phyloP scores from a whole-genome alignment of 1,140 invertebrate species.

The Aphaenogaster rudis region DNA sequence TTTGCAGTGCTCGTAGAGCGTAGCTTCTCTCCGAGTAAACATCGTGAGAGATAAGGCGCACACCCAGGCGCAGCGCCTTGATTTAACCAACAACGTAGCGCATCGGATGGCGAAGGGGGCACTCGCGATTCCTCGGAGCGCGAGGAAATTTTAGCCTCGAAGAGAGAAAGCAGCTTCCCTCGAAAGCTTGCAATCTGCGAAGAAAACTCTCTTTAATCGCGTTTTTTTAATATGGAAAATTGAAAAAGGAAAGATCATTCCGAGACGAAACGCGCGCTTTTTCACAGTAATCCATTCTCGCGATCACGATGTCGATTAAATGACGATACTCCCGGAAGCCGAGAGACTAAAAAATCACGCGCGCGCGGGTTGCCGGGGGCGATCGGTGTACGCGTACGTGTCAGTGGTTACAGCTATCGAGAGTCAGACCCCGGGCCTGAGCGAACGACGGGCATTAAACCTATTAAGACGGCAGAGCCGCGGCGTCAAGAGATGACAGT shows the following conservation, averaged over 20 bases:
- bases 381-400: slow-evolving; percentile 55
- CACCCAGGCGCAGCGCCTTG: slow-evolving; percentile 49
- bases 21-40: slow-evolving; percentile 76
- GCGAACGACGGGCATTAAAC: slow-evolving; percentile 81
- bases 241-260: background rate
- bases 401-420: slow-evolving; percentile 58
- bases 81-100: slow-evolving; percentile 47
- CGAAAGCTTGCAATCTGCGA: background rate
- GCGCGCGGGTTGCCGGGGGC: background rate
- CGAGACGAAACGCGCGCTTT: background rate
- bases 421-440: slow-evolving; percentile 68
- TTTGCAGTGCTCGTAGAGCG: slow-evolving; percentile 71
- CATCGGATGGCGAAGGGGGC: background rate
- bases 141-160: background rate
- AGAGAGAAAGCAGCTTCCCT: background rate
- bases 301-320: slow-evolving; percentile 26
- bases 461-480: slow-evolving; percentile 81
- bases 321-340: slow-evolving; percentile 27
- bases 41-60: slow-evolving; percentile 70
- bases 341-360: slow-evolving; percentile 32
- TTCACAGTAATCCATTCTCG: background rate
- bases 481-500: slow-evolving; percentile 82
- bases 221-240: background rate
- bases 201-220: background rate
- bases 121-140: slow-evolving; percentile 14